Evolutionary conservation across 2,888 invertebrate species (phyloP), one percentile per base, ranked within the genome.

Genomic region (Euplagia quadripunctaria): DNA sequence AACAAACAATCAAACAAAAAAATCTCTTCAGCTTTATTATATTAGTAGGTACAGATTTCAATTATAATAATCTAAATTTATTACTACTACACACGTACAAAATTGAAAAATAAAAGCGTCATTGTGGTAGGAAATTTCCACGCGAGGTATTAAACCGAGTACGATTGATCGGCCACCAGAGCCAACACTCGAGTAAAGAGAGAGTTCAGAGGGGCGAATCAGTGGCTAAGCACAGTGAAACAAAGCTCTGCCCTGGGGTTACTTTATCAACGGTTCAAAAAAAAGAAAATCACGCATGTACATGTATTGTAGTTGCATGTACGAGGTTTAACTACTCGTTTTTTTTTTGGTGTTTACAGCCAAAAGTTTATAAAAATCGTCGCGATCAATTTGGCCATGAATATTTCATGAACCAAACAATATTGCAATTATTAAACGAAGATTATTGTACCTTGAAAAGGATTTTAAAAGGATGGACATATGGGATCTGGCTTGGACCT

Each of bases 111-210:
- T 20, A 58, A 58, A 58, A 20, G 58, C 31, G 4, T 16, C 16
- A 66, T 66, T 49, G 66, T 49, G 17, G 31, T 12, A 68, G 41
- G 51, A 67, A 74, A 74, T 77, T 73, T 73, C 51, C 67, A 69
- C 73, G 68, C 72, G 61, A 65, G 67, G 64, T 51, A 52, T 20
- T 61, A 51, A 68, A 67, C 42, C 51, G 52, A 67, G n/a, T 73
- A 71, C 77, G 79, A 73, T 74, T 81, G 79, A 82, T 79, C 77
- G 80, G 73, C 73, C 74, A 69, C 51, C 77, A 77, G 51, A 76
- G 79, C 79, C 79, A 82, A 83, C 82, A 82, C 77, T 79, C 80
- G 51, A 69, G 63, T 63, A 70, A 71, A 77, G 78, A 84, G 76
- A 31, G 31, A 31, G 31, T 31, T 31, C 31, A 31, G 78, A 78